phyloP scores from a whole-genome alignment of 2,888 invertebrate genomes.

The Callyntrura sp. region DNA sequence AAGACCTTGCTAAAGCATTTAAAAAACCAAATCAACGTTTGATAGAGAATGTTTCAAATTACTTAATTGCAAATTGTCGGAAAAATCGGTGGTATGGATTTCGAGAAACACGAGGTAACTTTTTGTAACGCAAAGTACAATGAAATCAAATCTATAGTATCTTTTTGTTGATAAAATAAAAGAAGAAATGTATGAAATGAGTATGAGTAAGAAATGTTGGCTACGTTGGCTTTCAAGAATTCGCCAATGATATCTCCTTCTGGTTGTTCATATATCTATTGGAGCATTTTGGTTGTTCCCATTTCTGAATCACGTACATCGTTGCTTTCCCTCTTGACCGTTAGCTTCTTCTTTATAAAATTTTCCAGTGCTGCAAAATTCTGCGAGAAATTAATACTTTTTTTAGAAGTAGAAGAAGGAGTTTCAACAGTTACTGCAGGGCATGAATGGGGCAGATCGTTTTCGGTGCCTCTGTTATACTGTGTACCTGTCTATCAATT shows the following conservation, averaged over 20 bases:
- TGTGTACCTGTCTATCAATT: not conserved
- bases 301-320: not conserved
- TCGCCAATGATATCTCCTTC: slow-evolving; percentile 76
- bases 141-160: too few species aligned
- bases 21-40: too few species aligned
- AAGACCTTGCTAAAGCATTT: too few species aligned
- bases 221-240: slow-evolving; percentile 72
- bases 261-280: slow-evolving; percentile 62
- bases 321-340: slow-evolving; percentile 2
- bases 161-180: too few species aligned
- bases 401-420: slow-evolving; percentile 8
- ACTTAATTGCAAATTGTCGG: too few species aligned
- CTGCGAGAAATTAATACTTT: slow-evolving; percentile 6
- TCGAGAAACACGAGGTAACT: too few species aligned
- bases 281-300: slow-evolving; percentile 38
- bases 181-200: too few species aligned
- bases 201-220: too few species aligned
- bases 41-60: too few species aligned
- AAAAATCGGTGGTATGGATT: too few species aligned
- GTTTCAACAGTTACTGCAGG: not conserved
- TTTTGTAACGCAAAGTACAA: too few species aligned
- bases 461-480: not conserved
- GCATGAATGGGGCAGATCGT: slow-evolving; percentile 49
- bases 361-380: slow-evolving; percentile 67
- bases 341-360: slow-evolving; percentile 60